Evolutionary conservation across 2,888 invertebrate species (phyloP), one percentile per base, ranked within the genome.

Genomic region (Meiosimyza platycephala): DNA sequence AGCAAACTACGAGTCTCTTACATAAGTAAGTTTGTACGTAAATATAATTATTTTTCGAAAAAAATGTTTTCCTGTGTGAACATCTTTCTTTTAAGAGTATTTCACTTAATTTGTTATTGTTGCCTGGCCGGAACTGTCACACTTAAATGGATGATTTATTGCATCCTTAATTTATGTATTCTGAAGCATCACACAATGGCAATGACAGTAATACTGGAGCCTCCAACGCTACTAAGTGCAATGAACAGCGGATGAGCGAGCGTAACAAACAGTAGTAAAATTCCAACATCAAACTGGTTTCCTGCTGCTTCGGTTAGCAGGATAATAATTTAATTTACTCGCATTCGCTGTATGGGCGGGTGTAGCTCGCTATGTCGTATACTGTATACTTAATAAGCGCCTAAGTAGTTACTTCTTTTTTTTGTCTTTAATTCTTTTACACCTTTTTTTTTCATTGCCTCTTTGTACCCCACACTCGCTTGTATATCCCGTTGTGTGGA

Each of bases 141-240:
- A 82, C 83, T 83, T 83, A 83, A 82, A 82, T 83, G 82, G 82
- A 83, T 82, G 82, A 82, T 82, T 82, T 83, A 83, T 83, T 81
- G 83, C 78, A 78, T 76, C 79, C 77, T 76, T 80, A 83, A 83
- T 82, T 82, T 83, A 83, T 82, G 40, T 40, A 40, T 82, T 82
- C 78, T 77, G 40, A 51, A 62, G 15, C 63, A 15, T 22, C n/a
- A 6, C 63, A 12, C 48, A 12, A 3, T 6, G 48, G 16, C 62
- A 22, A 60, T 28, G 33, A 13, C 51, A 12, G 3, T 55, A 16
- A 11, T 12, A 52, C 66, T 48, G 13, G 6, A 47, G 48, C 1
- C 52, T 12, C 67, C 67, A 62, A 15, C 62, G 33, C 15, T 67
- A 6, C 9, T 33, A 33, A 60, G 33, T 22, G 55, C 16, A 51